Evolutionary conservation across 2,888 invertebrate species (phyloP), one percentile per base, ranked within the genome.

Genomic region (Drosophila heteroneura): DNA sequence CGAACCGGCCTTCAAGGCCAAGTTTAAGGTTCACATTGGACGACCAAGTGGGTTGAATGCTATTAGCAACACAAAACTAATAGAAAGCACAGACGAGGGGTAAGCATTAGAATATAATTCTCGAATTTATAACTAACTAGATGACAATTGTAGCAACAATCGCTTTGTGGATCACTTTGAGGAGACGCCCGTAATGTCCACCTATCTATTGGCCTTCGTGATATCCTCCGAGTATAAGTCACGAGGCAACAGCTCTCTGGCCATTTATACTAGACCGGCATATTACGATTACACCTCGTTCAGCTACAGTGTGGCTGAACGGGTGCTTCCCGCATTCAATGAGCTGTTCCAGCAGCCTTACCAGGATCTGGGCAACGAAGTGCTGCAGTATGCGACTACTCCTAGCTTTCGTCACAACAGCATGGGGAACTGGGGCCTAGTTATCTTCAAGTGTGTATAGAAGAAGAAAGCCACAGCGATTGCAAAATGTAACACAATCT

Each of bases 351-450:
- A 95, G 85, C 94, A 96, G 53, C 93, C 95, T 1, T 97, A 96
- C 93, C 57, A 65, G 7, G 41, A 73, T 0, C 64, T 92, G 62
- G 94, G 94, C 1, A 94, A 96, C 76, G 93, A 95, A 0, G 96
- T 97, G 85, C 94, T 97, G 84, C 97, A 97, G 91, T 96, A 96
- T 81, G 95, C 97, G 7, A 97, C 97, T 0, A 94, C 98, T 52
- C 96, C 97, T 0, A 96, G 97, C 83, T 97, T 97, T 93, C 95
- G 95, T 0, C 96, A 96, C 61, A 96, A 95, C 26, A 96, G 97
- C 70, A 98, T 98, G 97, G 97, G 97, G 91, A 98, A 98, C 91
- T 98, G 98, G 97, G 98, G 98, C 1, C 94, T 98, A 10, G 95
- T 97, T 10, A 97, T 96, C 5, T 98, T 97, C 93, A 95, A 95